These are phyloP conservation scores for Sparus aurata DNA, from an alignment of 2,797 vertebrate genomes.

Conservation along the genomic window DNA sequence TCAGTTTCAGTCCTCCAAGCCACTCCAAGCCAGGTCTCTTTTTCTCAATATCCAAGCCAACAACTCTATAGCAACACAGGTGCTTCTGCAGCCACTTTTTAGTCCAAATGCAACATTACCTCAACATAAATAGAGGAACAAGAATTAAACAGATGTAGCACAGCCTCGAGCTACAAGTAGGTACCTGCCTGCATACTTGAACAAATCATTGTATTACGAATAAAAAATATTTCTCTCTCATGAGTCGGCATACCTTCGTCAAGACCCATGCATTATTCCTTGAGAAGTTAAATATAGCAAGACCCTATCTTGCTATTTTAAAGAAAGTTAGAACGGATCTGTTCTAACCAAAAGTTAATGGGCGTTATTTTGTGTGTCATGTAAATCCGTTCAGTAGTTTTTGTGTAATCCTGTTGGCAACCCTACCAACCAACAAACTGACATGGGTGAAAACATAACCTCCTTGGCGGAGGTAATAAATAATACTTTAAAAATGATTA, in stretches of 20 bases:
- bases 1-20: not conserved
- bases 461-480: not conserved
- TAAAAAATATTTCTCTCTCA: not conserved
- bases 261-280: too few relatives aligned
- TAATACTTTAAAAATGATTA: not conserved
- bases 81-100: constrained; percentile 62
- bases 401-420: too few relatives aligned
- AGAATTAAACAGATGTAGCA: constrained; percentile 9
- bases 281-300: too few relatives aligned
- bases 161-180: not conserved
- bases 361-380: too few relatives aligned
- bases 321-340: too few relatives aligned
- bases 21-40: not conserved
- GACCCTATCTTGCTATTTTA: too few relatives aligned
- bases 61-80: constrained; percentile 55
- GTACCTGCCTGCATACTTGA: not conserved
- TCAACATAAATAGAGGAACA: constrained; percentile 13
- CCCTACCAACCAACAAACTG: too few relatives aligned
- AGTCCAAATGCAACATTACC: constrained; percentile 62
- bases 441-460: too few relatives aligned
- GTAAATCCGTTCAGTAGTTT: too few relatives aligned
- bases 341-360: too few relatives aligned
- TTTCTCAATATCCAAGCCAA: constrained; percentile 30
- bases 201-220: not conserved
- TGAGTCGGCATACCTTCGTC: too few relatives aligned